Evolutionary conservation across 2,113 vertebrate genomes (phyloP).

Genomic region (Triplophysa dalaica): DNA sequence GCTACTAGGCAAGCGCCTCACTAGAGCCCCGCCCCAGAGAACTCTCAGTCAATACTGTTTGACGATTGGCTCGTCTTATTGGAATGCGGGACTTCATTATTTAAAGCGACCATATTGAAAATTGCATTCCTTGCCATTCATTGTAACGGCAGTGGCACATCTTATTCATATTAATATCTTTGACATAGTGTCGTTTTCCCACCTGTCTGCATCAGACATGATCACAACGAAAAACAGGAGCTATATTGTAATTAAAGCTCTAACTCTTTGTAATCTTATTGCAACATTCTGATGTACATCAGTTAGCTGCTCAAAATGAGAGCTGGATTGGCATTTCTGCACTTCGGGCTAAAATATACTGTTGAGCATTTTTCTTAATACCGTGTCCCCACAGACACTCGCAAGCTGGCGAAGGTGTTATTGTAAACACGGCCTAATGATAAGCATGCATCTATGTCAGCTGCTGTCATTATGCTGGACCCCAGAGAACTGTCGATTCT

Average conservation of each 20-base stretch:
- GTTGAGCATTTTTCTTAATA: conserved; percentile 48
- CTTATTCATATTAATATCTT: too few relatives aligned
- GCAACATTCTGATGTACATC: conserved; percentile 22
- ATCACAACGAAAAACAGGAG: not conserved
- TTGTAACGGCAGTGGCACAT: too few relatives aligned
- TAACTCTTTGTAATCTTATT: not conserved
- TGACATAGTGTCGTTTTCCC: too few relatives aligned
- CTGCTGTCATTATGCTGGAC: conserved; percentile 7
- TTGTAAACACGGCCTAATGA: conserved; percentile 51
- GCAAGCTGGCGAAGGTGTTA: conserved; percentile 8
- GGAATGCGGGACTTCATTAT: too few relatives aligned
- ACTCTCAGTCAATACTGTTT: too few relatives aligned
- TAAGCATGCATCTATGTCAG: conserved; percentile 54
- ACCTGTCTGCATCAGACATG: too few relatives aligned
- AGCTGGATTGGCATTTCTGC: conserved; percentile 34
- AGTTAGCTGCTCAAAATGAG: conserved; percentile 15
- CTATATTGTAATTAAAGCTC: not conserved
- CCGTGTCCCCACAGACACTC: conserved; percentile 33
- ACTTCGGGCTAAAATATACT: conserved; percentile 40
- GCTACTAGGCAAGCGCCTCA: too few relatives aligned
- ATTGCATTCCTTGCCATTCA: too few relatives aligned
- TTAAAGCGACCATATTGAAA: too few relatives aligned
- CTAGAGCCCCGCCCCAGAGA: too few relatives aligned
- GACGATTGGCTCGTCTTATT: too few relatives aligned
- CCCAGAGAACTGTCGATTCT: not conserved